Evolutionary conservation across 2,888 invertebrate genomes (phyloP).

Genomic region (Drosophila macrospina): DNA sequence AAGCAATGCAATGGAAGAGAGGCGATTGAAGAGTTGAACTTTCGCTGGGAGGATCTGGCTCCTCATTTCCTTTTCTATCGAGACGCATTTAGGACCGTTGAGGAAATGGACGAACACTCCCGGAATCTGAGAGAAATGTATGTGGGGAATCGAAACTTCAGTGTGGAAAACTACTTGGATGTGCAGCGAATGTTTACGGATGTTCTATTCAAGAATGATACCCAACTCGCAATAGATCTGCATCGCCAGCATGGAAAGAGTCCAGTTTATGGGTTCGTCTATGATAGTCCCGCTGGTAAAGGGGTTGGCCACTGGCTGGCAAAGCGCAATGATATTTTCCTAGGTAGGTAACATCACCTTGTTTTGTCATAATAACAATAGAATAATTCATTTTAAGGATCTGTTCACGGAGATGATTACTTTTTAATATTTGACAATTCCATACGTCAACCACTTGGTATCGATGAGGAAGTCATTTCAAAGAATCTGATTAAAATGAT

Average conservation of each 20-base stretch:
- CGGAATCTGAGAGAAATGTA: slow-evolving; percentile 28
- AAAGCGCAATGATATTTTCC: slow-evolving; percentile 83
- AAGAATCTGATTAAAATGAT: slow-evolving; percentile 73
- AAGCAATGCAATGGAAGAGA: slow-evolving; percentile 27
- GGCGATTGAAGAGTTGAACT: slow-evolving; percentile 34
- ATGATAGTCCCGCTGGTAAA: slow-evolving; percentile 74
- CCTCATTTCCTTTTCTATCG: slow-evolving; percentile 38
- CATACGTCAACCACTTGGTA: slow-evolving; percentile 10
- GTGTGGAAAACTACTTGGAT: slow-evolving; percentile 85
- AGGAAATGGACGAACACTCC: slow-evolving; percentile 29
- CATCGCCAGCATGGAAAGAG: slow-evolving; percentile 24
- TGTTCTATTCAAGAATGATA: slow-evolving; percentile 88
- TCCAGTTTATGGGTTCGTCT: slow-evolving; percentile 86
- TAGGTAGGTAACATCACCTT: not conserved
- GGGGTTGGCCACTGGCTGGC: slow-evolving; percentile 62
- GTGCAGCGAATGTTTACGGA: slow-evolving; percentile 88
- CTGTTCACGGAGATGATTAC: slow-evolving; percentile 78
- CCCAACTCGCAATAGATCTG: slow-evolving; percentile 87
- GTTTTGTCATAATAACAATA: not conserved
- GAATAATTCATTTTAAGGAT: slow-evolving; percentile 51
- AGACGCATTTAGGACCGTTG: slow-evolving; percentile 12
- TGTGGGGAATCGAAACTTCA: slow-evolving; percentile 69
- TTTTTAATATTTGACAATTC: slow-evolving; percentile 64
- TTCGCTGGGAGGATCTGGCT: slow-evolving; percentile 35
- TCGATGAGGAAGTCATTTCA: slow-evolving; percentile 58